Evolutionary conservation across 2,797 vertebrate species (phyloP).

Genomic region (Lepus townsendii): DNA sequence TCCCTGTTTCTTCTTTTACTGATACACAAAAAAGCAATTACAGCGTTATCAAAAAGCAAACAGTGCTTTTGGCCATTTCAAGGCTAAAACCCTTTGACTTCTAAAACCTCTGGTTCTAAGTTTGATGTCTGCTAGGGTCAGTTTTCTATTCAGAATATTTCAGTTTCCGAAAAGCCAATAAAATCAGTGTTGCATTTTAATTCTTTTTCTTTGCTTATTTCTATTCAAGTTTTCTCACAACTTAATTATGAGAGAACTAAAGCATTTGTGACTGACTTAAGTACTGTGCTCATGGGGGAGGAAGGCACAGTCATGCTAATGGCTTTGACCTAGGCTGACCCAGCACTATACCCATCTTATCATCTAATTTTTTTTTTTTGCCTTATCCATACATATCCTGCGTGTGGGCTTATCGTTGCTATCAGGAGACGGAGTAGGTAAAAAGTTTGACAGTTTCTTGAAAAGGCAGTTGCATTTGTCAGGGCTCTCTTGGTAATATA

Average conservation of each 20-base stretch:
- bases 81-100: conserved; percentile 11
- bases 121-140: not conserved
- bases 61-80: not conserved
- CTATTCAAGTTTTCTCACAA: conserved; percentile 12
- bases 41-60: conserved; percentile 31
- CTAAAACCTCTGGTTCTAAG: not conserved
- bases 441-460: conserved; percentile 2
- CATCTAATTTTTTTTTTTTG: not conserved
- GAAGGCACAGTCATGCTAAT: not conserved
- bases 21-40: conserved; percentile 37
- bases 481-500: not conserved
- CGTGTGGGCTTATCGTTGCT: not conserved
- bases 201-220: not conserved
- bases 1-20: conserved; percentile 6
- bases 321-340: not conserved
- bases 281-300: not conserved
- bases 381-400: not conserved
- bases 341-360: not conserved
- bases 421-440: not conserved
- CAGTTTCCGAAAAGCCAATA: conserved; percentile 7
- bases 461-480: not conserved
- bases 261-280: not conserved
- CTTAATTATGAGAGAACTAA: conserved; percentile 19
- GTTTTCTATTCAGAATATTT: conserved; percentile 45
- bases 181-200: conserved; percentile 41